Evolutionary conservation across 1,140 invertebrate genomes (phyloP), one percentile per base, ranked within the genome.

Genomic region (Cotesia chilonis): DNA sequence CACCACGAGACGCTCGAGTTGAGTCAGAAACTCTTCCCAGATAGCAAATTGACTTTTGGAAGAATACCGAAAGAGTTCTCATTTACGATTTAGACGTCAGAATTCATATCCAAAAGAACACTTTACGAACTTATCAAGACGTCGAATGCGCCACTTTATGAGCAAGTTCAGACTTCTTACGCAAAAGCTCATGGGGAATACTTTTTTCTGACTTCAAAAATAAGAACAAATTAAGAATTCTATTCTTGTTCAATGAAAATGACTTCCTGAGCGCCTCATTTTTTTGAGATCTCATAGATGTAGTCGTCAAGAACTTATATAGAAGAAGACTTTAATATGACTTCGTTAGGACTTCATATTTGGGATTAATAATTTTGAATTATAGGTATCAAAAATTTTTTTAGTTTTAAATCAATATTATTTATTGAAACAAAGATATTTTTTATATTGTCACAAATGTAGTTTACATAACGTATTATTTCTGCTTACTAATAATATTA

Each of bases 61-160:
- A 64, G 61, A 64, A 36, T 64, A 38, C n/a, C 28, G 61, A 38
- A 36, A 38, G 28, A 64, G 61, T 64, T 64, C 61, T 64, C 4
- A 36, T 64, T 36, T 12, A 64, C 9, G 61, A n/a, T 38, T 64
- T 64, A 4, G 61, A 64, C 61, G 61, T 64, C 61, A 64, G 35
- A 64, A 64, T 64, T 36, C 17, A 3, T 7, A 64, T 64, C 61
- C 28, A 20, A 64, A 36, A 36, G 35, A 36, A 64, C 61, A 6
- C 28, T 12, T 64, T 64, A 36, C 7, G 61, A 64, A 36, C 14
- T 64, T 4, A 7, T 38, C 37, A 36, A 64, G 61, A 64, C n/a
- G 61, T 64, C 61, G 61, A n/a, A 28, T 64, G 61, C 61, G 61
- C 61, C 61, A n/a, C 61, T 64, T 64, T 36, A 64, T 64, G 61